These are phyloP conservation scores for Lycopodina hypogea DNA, from an alignment of 37 sponge, comb jelly and placozoan species.

Conservation along the genomic window DNA sequence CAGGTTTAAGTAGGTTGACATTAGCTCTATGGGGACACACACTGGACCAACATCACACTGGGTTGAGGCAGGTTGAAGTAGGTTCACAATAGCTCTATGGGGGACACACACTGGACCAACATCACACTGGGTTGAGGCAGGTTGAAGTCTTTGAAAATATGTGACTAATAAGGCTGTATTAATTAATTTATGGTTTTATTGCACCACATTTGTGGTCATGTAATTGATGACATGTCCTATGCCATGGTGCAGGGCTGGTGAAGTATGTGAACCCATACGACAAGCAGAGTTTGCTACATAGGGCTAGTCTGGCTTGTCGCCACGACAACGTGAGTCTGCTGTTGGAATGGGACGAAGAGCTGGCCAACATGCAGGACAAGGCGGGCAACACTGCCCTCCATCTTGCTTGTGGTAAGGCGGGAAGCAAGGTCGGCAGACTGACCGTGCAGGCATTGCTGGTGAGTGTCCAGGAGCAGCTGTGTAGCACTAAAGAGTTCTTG, in stretches of 20 bases:
- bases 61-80: too few species aligned
- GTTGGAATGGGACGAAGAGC: constrained; percentile 23
- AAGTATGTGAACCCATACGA: constrained; percentile 9
- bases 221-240: too few species aligned
- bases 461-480: background rate
- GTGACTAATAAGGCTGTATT: too few species aligned
- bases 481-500: too few species aligned
- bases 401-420: constrained; percentile 37
- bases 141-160: background rate
- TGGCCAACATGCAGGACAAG: constrained; percentile 43
- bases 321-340: constrained; percentile 30
- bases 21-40: too few species aligned
- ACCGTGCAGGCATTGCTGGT: constrained; percentile 26
- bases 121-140: background rate
- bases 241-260: constrained; percentile 23
- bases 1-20: too few species aligned
- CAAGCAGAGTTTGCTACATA: constrained; percentile 31
- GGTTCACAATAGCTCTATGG: too few species aligned
- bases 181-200: too few species aligned
- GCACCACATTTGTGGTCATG: too few species aligned
- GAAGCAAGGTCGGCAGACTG: constrained; percentile 21
- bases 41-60: too few species aligned
- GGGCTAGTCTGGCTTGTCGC: constrained; percentile 28
- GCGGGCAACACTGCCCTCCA: constrained; percentile 57
- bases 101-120: background rate